Base-by-base conservation (phyloP, 2,797 vertebrate species). In the Australoheros facetus region DNA sequence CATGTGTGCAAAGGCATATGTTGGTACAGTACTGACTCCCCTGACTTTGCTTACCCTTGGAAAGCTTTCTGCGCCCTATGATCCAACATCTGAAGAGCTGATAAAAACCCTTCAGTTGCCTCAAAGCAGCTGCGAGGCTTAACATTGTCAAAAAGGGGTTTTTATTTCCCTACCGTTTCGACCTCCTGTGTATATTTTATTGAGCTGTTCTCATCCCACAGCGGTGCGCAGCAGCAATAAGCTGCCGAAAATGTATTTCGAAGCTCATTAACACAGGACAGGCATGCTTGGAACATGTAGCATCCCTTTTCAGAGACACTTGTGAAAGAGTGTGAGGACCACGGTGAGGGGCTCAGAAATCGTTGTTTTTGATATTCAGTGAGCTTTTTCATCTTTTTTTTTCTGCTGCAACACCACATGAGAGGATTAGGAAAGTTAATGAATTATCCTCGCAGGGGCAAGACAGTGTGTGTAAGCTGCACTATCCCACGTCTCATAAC, bases 151-250 rank as follows among this genome's bases (percentile, higher is more conserved):
- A 96, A 96, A 96, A 95, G 95, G 92, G 87, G 39, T 93, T 95
- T 95, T 95, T 94, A 94, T 95, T 95, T 93, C 94, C 93, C 93
- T 89, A 91, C 91, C 90, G 87, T 93, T 94, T 96, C 94, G 93
- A 96, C 95, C 95, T 95, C 95, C 94, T 94, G 95, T 96, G 96
- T 96, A 95, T 96, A 96, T 96, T 96, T 96, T 96, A 96, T 96
- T 96, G 95, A 96, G 94, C 95, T 89, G 92, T 86, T 96, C 95
- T 95, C 95, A 96, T 96, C 95, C 95, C 92, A 92, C 89, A 80
- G 94, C 84, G 85, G 86, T 78, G 88, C 72, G 26, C 87, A 13
- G 85, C 90, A 59, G 87, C 94, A 90, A 94, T 95, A 94, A 95
- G 93, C 94, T 85, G 89, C 91, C 85, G 91, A 95, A 96, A 96